phyloP scores from a whole-genome alignment of 2,797 vertebrate species.

The Heterohyrax brucei region DNA sequence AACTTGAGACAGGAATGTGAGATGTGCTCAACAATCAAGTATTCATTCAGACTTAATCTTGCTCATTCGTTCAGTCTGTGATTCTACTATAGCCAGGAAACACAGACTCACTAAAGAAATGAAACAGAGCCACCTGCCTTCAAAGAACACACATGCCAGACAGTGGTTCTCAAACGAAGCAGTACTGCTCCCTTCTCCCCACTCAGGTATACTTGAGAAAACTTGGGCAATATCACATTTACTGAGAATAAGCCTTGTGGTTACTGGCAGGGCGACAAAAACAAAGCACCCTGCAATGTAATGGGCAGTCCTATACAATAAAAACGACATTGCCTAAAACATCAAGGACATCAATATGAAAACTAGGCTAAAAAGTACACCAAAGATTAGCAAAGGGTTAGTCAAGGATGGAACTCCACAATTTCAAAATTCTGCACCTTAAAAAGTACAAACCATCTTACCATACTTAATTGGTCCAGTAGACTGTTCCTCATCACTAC shows the following conservation, averaged over 20 bases:
- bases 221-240: neutral
- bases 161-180: neutral
- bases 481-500: conserved; percentile 91
- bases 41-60: conserved; percentile 11
- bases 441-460: conserved; percentile 84
- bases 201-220: neutral
- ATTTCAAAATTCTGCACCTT: neutral
- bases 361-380: neutral
- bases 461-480: conserved; percentile 90
- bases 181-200: neutral
- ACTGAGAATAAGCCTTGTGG: neutral
- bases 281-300: conserved; percentile 7
- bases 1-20: conserved; percentile 63
- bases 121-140: neutral
- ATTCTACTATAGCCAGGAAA: conserved; percentile 45
- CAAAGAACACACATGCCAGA: neutral
- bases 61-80: conserved; percentile 11
- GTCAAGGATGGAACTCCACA: conserved; percentile 7
- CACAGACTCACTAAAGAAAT: conserved; percentile 25
- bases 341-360: conserved; percentile 7
- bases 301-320: neutral
- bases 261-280: neutral
- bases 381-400: neutral
- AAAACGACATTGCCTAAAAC: neutral
- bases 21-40: neutral